Evolutionary conservation across 2,888 invertebrate species (phyloP).

Genomic region (Netelia fuscicornis): DNA sequence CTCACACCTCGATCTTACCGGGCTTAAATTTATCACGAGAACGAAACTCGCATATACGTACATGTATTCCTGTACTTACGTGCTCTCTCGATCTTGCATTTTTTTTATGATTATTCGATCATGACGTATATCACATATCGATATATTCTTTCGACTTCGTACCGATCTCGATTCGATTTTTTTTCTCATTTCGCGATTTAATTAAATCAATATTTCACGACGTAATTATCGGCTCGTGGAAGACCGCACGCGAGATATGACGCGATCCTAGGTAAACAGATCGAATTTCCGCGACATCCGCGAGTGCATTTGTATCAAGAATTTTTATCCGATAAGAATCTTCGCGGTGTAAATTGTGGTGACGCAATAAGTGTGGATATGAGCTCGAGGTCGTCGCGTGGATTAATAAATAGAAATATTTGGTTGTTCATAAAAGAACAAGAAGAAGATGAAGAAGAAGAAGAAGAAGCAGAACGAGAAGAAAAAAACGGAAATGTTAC

Average conservation of each 20-base stretch:
- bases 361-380: slow-evolving; percentile 8
- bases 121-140: background rate
- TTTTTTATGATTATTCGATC: background rate
- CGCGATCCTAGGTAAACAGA: slow-evolving; percentile 40
- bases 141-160: background rate
- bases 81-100: too few species aligned
- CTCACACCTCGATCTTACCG: slow-evolving; percentile 66
- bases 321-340: slow-evolving; percentile 38
- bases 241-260: slow-evolving; percentile 36
- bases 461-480: too few species aligned
- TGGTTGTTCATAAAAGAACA: background rate
- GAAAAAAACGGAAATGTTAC: background rate
- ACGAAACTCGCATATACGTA: slow-evolving; percentile 42
- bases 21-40: slow-evolving; percentile 66
- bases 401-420: background rate
- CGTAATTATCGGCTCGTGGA: slow-evolving; percentile 18
- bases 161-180: background rate
- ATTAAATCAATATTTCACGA: slow-evolving; percentile 56
- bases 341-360: background rate
- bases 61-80: background rate
- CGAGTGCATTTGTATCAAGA: background rate
- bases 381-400: background rate
- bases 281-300: slow-evolving; percentile 42
- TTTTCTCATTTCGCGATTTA: slow-evolving; percentile 16
- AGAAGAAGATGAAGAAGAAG: background rate